These are phyloP conservation scores for Cheirogaleus major DNA, from an alignment of 2,797 vertebrate species.

Conservation along the genomic window DNA sequence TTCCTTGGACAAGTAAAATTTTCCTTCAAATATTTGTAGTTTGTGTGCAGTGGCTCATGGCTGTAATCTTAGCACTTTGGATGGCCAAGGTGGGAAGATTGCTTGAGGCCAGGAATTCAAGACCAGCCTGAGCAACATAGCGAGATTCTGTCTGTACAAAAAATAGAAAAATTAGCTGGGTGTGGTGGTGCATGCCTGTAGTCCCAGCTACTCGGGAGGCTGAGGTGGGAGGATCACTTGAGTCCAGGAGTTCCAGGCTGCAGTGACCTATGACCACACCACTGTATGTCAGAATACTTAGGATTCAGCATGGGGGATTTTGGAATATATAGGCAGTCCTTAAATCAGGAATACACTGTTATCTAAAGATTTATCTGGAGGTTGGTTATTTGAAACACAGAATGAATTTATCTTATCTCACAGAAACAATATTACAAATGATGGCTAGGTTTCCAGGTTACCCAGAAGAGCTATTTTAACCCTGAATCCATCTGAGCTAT, in stretches of 20 bases:
- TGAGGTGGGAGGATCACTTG: no score
- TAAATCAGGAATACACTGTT: background rate
- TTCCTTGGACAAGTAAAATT: background rate
- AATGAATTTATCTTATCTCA: background rate
- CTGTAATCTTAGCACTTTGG: background rate
- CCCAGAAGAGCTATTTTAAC: background rate
- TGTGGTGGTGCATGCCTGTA: no score
- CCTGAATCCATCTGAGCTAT: background rate
- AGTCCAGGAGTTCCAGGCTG: no score
- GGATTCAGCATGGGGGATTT: background rate
- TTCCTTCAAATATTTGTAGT: conserved; percentile 20
- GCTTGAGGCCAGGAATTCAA: background rate
- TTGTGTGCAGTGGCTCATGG: background rate
- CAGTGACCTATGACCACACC: no score
- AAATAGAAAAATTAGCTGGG: background rate
- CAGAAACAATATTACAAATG: background rate
- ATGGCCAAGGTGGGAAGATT: background rate
- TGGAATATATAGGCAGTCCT: background rate
- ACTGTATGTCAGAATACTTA: background rate
- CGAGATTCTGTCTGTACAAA: background rate
- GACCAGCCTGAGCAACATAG: background rate
- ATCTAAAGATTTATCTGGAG: background rate
- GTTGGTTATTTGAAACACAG: background rate
- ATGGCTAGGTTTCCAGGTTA: background rate
- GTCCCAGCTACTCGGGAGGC: no score